Evolutionary conservation across 2,888 invertebrate species (phyloP), one percentile per base, ranked within the genome.

Genomic region (Cataglyphis altisquamis): DNA sequence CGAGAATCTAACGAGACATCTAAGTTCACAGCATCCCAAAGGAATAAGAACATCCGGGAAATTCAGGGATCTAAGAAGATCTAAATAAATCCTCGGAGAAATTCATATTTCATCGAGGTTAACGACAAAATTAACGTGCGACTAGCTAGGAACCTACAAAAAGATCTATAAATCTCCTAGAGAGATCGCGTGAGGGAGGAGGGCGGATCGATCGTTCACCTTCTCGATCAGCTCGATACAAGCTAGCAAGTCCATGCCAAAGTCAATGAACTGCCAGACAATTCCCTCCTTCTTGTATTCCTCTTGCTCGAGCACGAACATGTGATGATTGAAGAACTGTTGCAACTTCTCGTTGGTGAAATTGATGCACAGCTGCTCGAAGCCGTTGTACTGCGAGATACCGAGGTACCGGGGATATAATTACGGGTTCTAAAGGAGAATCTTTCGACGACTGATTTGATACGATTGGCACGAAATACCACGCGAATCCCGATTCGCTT

Each of bases 321-420:
- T 99, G 97, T 99, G 98, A 96, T 99, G 99, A 96, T 99, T 99
- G 97, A 99, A 99, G 97, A 99, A 99, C 96, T 99, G 99, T 96
- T 99, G 99, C 93, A 99, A 97, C 96, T 99, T 98, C 96, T 99
- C 99, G 96, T 99, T 99, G 95, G 99, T 99, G 96, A 99, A 99
- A 97, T 99, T 99, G 97, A 99, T 99, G 97, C 99, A 99, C 96
- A 99, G 97, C 97, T 99, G 99, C 96, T 99, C 99, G 96, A 99
- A 99, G 95, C 99, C 98, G 96, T 99, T 99, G 96, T 96, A 98
- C 99, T 99, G 70, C 82, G 70, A 73, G 84, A 80, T 77, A 84
- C 55, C 81, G 83, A 64, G 73, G 62, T 67, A 73, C 52, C 18
- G 64, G 52, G 62, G 9, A n/a, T 32, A 32, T 52, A 36, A 73